A percentile compares a stretch with the other conserved stretches of the same genome.
These are phyloP conservation scores for Pachypsylla venusta DNA, from an alignment of 1,140 invertebrate species.

Conservation along the genomic window DNA sequence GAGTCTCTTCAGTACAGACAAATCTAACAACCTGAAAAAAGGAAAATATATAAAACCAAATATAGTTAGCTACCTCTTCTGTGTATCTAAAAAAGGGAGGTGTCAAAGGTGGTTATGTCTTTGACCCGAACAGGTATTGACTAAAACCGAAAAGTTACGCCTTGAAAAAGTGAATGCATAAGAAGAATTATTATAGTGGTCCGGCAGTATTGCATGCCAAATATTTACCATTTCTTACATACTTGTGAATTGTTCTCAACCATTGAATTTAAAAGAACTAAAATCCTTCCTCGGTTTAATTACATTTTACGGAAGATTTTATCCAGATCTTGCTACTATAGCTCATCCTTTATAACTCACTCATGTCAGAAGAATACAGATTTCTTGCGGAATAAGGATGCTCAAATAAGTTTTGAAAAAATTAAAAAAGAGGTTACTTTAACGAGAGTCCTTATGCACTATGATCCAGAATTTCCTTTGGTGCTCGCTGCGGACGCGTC, in stretches of 20 bases:
- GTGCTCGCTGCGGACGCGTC: neutral
- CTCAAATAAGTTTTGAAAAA: constrained; percentile 29
- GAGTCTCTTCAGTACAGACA: constrained; percentile 32
- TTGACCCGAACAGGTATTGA: constrained; percentile 1
- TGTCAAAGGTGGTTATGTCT: neutral
- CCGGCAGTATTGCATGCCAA: no score
- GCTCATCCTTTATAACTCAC: constrained; percentile 15
- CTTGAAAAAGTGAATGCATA: no score
- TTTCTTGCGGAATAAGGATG: constrained; percentile 20
- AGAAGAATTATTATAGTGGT: no score
- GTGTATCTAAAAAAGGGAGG: neutral
- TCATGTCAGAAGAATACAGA: constrained; percentile 6
- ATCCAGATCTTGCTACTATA: constrained; percentile 17
- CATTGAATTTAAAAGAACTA: constrained; percentile 15
- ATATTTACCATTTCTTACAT: no score
- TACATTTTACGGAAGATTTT: constrained; percentile 27
- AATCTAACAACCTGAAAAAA: constrained; percentile 24
- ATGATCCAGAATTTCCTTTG: neutral
- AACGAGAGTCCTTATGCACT: no score
- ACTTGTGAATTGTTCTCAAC: neutral
- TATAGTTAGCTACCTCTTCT: neutral
- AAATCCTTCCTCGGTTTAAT: constrained; percentile 29
- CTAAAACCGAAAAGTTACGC: neutral
- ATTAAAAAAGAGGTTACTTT: constrained; percentile 26
- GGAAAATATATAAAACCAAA: neutral